Base-by-base conservation (phyloP, 2,888 invertebrate genomes). In the Tipula vernalis region DNA sequence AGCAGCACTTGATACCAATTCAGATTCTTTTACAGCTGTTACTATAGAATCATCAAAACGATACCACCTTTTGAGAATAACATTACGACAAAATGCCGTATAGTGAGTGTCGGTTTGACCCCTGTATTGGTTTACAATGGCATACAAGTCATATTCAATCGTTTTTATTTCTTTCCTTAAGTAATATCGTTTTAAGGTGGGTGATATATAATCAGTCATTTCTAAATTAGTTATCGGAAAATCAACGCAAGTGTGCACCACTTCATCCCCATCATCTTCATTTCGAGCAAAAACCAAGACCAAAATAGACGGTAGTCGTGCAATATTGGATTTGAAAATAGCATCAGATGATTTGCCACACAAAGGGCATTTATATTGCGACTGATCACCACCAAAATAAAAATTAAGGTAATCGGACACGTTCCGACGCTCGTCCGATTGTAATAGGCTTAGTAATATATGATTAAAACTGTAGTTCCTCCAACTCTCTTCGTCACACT, bases 111-210 rank as follows among this genome's bases (percentile, higher is more conserved):
- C 89, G 96, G 96, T 96, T n/a, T n/a, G n/a, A 8, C 8, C 28
- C 12, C 98, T 98, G 89, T 95, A 96, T 91, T 98, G 98, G 91
- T 98, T 97, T 86, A 97, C 97, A 87, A 98, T 96, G 0, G 96
- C 97, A 90, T 96, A 97, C 86, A 98, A 91, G 89, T 95, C 94
- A 90, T 97, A 86, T 5, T 39, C 51, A 6, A 28, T 39, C 3
- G 39, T 39, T 39, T 39, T 39, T 41, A 41, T 90, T 88, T 84
- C 90, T n/a, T n/a, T n/a, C n/a, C n/a, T n/a, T n/a, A n/a, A n/a
- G 90, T 8, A 90, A 89, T 87, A n/a, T 91, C 91, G 2, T 91
- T n/a, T n/a, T n/a, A n/a, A n/a, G n/a, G n/a, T 90, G 85, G 90
- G 90, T 36, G 94, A 93, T 51, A 94, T 93, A 89, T 96, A 96